Conservation (phyloP, 2,888 invertebrate genomes). For the Agriopis aurantiaria region DNA sequence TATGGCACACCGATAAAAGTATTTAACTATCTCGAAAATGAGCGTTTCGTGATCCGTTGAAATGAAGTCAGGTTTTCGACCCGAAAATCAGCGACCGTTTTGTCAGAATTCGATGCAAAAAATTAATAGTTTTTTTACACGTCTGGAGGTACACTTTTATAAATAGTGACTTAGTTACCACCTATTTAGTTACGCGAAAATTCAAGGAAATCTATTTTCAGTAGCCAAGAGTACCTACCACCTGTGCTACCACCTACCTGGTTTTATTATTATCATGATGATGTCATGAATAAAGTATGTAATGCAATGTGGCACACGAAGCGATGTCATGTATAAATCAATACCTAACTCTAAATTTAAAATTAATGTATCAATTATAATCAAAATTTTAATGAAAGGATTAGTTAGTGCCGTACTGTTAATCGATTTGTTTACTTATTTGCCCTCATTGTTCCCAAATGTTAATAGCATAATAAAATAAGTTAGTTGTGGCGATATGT, state of each 20-base stretch:
- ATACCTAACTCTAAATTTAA: neutral
- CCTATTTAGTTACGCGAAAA: slow-evolving; percentile 22
- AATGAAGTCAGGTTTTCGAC: slow-evolving; percentile 65
- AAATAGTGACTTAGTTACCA: slow-evolving; percentile 24
- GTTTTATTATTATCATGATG: slow-evolving; percentile 11
- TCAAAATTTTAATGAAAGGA: slow-evolving; percentile 15
- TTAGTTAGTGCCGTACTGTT: slow-evolving; percentile 23
- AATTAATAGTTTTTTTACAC: slow-evolving; percentile 62
- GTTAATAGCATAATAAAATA: slow-evolving; percentile 43
- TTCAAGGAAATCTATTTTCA: slow-evolving; percentile 15
- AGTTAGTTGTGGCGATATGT: slow-evolving; percentile 42
- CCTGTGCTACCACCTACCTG: too few species aligned
- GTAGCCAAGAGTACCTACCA: neutral
- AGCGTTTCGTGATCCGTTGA: slow-evolving; percentile 56
- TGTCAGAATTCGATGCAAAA: slow-evolving; percentile 58
- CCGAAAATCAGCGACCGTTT: slow-evolving; percentile 57
- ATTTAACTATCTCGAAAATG: slow-evolving; percentile 40
- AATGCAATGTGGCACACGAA: neutral
- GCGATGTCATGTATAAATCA: neutral
- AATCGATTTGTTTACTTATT: slow-evolving; percentile 39
- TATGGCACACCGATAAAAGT: slow-evolving; percentile 35
- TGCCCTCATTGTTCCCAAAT: slow-evolving; percentile 42
- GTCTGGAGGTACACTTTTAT: slow-evolving; percentile 48
- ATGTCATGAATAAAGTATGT: slow-evolving; percentile 10
- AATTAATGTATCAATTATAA: neutral